phyloP scores from a whole-genome alignment of 2,888 invertebrate genomes.

The Embidobia sp. region DNA sequence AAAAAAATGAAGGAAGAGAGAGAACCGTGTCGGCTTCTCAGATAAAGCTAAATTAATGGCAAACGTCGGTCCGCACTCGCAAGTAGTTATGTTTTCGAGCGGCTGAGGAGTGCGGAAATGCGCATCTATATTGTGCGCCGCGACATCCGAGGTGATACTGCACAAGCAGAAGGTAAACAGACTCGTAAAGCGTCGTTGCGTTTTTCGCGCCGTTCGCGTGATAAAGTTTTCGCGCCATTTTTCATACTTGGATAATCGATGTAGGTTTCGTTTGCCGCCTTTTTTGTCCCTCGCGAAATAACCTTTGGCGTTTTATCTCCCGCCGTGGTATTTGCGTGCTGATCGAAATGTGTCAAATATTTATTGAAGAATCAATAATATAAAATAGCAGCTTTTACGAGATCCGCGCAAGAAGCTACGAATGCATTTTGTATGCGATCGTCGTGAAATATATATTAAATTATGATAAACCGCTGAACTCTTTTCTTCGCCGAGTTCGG shows the following conservation, averaged over 20 bases:
- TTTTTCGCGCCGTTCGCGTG: background rate
- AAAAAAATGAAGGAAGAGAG: background rate
- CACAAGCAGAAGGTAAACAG: conserved; percentile 21
- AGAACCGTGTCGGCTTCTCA: background rate
- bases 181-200: conserved; percentile 12
- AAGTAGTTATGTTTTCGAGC: conserved; percentile 23
- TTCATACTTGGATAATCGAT: conserved; percentile 16
- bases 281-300: background rate
- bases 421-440: conserved; percentile 35
- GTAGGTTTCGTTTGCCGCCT: background rate
- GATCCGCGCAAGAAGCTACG: conserved; percentile 8
- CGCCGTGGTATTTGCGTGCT: background rate
- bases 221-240: conserved; percentile 14
- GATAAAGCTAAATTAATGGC: conserved; percentile 23
- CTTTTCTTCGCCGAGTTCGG: conserved; percentile 17
- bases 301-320: background rate
- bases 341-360: conserved; percentile 44
- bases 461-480: conserved; percentile 50
- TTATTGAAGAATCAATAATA: conserved; percentile 50
- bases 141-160: conserved; percentile 20
- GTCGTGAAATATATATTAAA: conserved; percentile 43
- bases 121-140: conserved; percentile 12
- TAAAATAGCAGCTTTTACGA: conserved; percentile 34
- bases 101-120: conserved; percentile 6
- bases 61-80: conserved; percentile 13